Evolutionary conservation across 2,888 invertebrate genomes (phyloP), one percentile per base, ranked within the genome.

Genomic region (Glyphotaelius pellucidus): DNA sequence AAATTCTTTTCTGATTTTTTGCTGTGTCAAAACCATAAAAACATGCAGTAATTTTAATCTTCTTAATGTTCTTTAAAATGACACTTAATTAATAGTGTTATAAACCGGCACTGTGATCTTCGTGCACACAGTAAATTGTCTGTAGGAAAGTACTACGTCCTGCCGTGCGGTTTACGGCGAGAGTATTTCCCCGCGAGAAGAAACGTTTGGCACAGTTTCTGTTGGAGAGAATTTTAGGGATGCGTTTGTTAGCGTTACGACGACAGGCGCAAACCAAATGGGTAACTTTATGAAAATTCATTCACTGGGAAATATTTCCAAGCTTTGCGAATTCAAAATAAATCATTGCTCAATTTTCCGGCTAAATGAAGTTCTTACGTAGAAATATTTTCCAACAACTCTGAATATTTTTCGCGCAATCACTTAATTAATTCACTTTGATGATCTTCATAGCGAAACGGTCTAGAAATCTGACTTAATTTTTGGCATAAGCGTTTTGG

Each of bases 131-230:
- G 67, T 86, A 86, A 86, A 47, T 86, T 86, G n/a, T n/a, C 86
- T n/a, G 9, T 47, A 42, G 35, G 47, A 86, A 86, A 42, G 30
- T 42, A 30, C 38, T 86, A n/a, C n/a, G n/a, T n/a, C n/a, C n/a
- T n/a, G 11, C 83, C 19, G 81, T 83, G 81, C 81, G 86, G 86
- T 86, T 86, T 47, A 47, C 42, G n/a, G 47, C 11, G 86, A n/a
- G 86, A 86, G 42, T 83, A 83, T n/a, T 86, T 86, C 86, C 30
- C 86, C 3, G 14, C 86, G 86, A 83, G 83, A 86, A 86, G 85
- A 85, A 83, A 38, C 85, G 86, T 86, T 86, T 86, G 86, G 86
- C 86, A 86, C 86, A 86, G 86, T 86, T 86, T 42, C 86, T 30
- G 30, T 38, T 25, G 15, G 31, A n/a, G 86, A 30, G 42, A 86